Conservation (phyloP, 92 coral and sea anemone species). For the Actinernus sp. region DNA sequence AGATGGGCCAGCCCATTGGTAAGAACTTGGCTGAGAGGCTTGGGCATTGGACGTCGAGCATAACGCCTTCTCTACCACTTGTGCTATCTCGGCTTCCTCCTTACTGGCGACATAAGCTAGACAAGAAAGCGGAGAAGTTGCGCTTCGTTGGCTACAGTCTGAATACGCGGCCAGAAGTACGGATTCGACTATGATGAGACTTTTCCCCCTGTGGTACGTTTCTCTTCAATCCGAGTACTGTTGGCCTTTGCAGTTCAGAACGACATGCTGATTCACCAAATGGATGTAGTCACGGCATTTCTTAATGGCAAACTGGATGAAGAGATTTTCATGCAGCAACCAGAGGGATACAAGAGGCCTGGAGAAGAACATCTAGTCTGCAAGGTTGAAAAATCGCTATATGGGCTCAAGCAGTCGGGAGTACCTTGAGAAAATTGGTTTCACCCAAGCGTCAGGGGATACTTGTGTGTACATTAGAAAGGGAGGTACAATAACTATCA, state of each 20-base stretch:
- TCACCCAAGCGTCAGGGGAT: slow-evolving; percentile 32
- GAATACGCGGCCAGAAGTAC: slow-evolving; percentile 51
- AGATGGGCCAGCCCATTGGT: no score
- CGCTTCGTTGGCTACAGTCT: no score
- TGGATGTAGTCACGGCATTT: slow-evolving; percentile 48
- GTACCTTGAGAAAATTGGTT: slow-evolving; percentile 23
- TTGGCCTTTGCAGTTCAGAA: slow-evolving; percentile 45
- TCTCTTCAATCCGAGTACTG: slow-evolving; percentile 44
- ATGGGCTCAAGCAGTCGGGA: slow-evolving; percentile 45
- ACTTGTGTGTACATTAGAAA: slow-evolving; percentile 30
- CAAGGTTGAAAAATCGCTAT: slow-evolving; percentile 45
- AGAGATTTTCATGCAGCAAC: slow-evolving; percentile 55
- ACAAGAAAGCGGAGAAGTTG: no score
- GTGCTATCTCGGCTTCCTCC: no score
- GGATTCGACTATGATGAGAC: slow-evolving; percentile 50
- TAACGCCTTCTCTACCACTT: no score
- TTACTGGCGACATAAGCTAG: no score
- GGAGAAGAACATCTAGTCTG: slow-evolving; percentile 40
- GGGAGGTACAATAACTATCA: slow-evolving; percentile 19
- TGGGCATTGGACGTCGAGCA: no score
- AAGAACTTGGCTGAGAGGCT: no score
- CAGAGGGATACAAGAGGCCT: slow-evolving; percentile 39
- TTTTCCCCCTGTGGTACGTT: slow-evolving; percentile 45
- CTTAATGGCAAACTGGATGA: slow-evolving; percentile 49
- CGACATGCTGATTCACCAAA: slow-evolving; percentile 22